phyloP scores from a whole-genome alignment of 2,113 vertebrate genomes.

The Clinocottus analis region DNA sequence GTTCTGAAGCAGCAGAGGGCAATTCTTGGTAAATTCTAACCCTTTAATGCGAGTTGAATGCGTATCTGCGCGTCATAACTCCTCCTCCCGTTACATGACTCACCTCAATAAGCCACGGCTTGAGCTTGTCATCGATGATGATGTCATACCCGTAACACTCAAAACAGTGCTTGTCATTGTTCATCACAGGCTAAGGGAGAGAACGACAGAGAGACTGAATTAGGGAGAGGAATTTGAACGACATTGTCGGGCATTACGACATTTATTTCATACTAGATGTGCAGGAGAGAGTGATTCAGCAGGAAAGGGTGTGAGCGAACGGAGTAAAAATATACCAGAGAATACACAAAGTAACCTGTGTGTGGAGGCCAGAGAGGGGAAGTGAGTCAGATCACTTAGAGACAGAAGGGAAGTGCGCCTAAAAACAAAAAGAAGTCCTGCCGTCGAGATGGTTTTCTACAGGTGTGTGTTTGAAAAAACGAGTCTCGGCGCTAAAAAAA shows the following conservation, averaged over 20 bases:
- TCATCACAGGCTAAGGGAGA: conserved; percentile 92
- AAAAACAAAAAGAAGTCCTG: conserved; percentile 14
- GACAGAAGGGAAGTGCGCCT: conserved; percentile 53
- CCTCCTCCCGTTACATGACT: conserved; percentile 24
- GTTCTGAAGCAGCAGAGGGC: background rate
- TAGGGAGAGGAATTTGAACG: background rate
- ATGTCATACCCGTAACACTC: conserved; percentile 99
- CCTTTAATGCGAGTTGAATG: background rate
- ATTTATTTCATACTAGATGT: background rate
- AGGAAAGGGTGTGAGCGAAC: conserved; percentile 17
- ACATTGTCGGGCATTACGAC: background rate
- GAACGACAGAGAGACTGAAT: background rate
- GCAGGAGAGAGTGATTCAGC: background rate
- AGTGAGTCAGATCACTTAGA: conserved; percentile 35
- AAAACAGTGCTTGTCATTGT: conserved; percentile 99
- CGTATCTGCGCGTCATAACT: background rate
- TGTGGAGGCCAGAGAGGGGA: conserved; percentile 14
- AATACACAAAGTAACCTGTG: background rate
- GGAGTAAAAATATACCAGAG: conserved; percentile 9
- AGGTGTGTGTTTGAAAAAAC: conserved; percentile 17
- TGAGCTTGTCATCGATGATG: conserved; percentile 97
- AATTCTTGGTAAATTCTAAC: background rate
- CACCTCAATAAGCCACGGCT: conserved; percentile 99
- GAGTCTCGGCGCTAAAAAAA: background rate
- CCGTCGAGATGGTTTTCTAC: background rate